Evolutionary conservation across 2,888 invertebrate genomes (phyloP).

Genomic region (Polydrusus tereticollis): DNA sequence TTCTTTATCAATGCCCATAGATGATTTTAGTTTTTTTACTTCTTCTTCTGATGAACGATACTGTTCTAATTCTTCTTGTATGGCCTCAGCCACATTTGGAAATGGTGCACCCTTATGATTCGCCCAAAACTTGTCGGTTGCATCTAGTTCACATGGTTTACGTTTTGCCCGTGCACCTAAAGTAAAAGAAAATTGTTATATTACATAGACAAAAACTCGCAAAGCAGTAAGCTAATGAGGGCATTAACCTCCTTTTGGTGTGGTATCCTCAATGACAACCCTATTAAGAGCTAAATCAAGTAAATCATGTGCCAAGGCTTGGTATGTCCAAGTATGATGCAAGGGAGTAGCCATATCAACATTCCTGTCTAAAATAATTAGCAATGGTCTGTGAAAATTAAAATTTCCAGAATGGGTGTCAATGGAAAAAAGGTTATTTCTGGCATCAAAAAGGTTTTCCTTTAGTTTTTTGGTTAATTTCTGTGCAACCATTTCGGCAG

Average conservation of each 20-base stretch:
- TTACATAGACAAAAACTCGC: no score
- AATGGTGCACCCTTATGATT: slow-evolving; percentile 95
- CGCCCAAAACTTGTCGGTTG: slow-evolving; percentile 92
- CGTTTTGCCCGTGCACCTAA: slow-evolving; percentile 81
- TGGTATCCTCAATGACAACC: slow-evolving; percentile 64
- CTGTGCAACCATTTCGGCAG: slow-evolving; percentile 98
- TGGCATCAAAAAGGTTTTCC: slow-evolving; percentile 96
- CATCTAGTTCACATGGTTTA: slow-evolving; percentile 90
- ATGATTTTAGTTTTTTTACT: slow-evolving; percentile 92
- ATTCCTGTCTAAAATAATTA: slow-evolving; percentile 93
- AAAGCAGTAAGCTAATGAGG: no score
- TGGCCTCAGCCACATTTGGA: slow-evolving; percentile 96
- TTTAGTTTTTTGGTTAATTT: slow-evolving; percentile 96
- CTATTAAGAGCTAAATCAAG: slow-evolving; percentile 92
- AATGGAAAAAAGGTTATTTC: slow-evolving; percentile 94
- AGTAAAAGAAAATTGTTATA: slow-evolving; percentile 19
- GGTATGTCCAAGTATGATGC: slow-evolving; percentile 99
- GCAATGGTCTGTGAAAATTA: slow-evolving; percentile 93
- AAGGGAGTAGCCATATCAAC: slow-evolving; percentile 97
- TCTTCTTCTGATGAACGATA: slow-evolving; percentile 94
- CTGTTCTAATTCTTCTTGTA: slow-evolving; percentile 97
- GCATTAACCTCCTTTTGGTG: slow-evolving; percentile 40
- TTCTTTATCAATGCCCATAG: slow-evolving; percentile 94
- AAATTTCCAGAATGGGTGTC: slow-evolving; percentile 83
- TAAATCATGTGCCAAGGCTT: slow-evolving; percentile 97